Evolutionary conservation across 1,140 invertebrate genomes (phyloP).

Genomic region (Leptopilina boulardi): DNA sequence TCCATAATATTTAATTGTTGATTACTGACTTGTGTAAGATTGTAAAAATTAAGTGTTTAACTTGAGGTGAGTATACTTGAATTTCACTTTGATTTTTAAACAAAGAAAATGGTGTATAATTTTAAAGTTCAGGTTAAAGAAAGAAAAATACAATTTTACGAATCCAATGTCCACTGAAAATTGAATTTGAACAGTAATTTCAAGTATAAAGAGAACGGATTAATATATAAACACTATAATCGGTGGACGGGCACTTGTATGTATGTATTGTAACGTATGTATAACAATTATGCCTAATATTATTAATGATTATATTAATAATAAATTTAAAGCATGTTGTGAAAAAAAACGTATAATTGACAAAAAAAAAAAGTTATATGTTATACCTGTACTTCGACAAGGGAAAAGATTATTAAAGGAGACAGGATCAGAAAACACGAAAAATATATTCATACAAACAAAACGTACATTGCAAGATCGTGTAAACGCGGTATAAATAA

Average conservation of each 20-base stretch:
- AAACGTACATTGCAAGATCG: slow-evolving; percentile 56
- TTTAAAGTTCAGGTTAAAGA: slow-evolving; percentile 18
- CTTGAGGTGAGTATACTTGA: neutral
- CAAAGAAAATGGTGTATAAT: neutral
- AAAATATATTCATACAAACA: slow-evolving; percentile 52
- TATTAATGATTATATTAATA: slow-evolving; percentile 62
- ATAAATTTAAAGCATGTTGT: slow-evolving; percentile 62
- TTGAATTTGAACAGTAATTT: slow-evolving; percentile 34
- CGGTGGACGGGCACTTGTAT: slow-evolving; percentile 68
- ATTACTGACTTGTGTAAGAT: too few relatives aligned
- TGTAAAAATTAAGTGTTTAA: too few relatives aligned
- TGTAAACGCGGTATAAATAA: slow-evolving; percentile 61
- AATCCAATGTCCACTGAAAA: slow-evolving; percentile 9
- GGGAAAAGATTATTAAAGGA: slow-evolving; percentile 19
- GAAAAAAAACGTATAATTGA: slow-evolving; percentile 47
- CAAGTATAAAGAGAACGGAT: slow-evolving; percentile 23
- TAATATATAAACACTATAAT: slow-evolving; percentile 41
- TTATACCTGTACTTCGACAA: slow-evolving; percentile 4
- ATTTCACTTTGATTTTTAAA: neutral
- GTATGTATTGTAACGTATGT: slow-evolving; percentile 74
- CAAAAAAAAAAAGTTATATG: slow-evolving; percentile 39
- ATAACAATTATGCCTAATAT: slow-evolving; percentile 70
- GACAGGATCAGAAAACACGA: slow-evolving; percentile 47
- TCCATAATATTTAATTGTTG: too few relatives aligned
- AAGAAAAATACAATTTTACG: neutral